Conservation (phyloP, 2,113 vertebrate species). For the Origma solitaria region DNA sequence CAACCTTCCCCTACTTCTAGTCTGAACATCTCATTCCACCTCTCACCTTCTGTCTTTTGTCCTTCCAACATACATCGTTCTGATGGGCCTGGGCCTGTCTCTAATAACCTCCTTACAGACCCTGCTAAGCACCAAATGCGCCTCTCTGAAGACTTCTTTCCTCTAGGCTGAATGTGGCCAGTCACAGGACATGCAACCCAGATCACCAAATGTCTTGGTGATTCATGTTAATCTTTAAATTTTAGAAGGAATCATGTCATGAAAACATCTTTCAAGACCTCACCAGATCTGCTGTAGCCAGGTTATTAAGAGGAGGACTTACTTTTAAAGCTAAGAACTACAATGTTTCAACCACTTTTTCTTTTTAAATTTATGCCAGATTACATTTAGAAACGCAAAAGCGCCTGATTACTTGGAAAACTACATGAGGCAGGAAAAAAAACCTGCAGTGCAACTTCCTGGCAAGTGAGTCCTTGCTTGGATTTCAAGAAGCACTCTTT, state of each 20-base stretch:
- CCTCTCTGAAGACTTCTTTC: not conserved
- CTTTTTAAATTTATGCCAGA: not conserved
- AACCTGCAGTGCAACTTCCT: not conserved
- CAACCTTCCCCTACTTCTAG: not conserved
- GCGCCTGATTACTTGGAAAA: not conserved
- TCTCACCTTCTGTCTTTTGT: not conserved
- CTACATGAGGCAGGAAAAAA: not conserved
- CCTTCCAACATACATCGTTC: not conserved
- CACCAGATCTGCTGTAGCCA: not conserved
- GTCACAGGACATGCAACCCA: not conserved
- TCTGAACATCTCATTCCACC: not conserved
- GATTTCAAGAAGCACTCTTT: not conserved
- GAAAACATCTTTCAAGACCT: not conserved
- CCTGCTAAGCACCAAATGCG: not conserved
- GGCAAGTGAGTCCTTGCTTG: not conserved
- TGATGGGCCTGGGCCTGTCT: not conserved
- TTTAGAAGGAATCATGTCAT: not conserved
- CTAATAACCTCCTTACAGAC: not conserved
- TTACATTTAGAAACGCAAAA: not conserved
- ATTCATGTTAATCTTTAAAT: not conserved
- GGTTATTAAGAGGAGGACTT: rapidly evolving
- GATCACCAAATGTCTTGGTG: not conserved
- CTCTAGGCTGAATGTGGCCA: not conserved
- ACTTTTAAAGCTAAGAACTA: not conserved
- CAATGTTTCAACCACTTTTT: not conserved